Base-by-base conservation (phyloP, 2,888 invertebrate species). In the Alviniconcha strummeri region DNA sequence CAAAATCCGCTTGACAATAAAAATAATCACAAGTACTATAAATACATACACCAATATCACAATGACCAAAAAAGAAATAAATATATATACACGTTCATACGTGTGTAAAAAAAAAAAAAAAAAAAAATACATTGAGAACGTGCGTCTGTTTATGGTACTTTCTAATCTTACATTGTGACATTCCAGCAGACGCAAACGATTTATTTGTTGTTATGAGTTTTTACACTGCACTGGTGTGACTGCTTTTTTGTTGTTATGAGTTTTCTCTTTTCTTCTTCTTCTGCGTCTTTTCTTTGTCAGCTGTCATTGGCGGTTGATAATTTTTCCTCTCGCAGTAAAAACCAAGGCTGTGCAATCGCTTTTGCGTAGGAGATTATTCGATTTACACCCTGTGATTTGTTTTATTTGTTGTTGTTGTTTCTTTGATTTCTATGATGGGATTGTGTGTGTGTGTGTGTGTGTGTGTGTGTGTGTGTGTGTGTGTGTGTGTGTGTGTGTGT, bases 291-390 rank as follows among this genome's bases (percentile, higher is more conserved):
- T 13, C 64, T 64, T 15, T 36, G 13, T 36, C 36, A 36, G 36
- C 1, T 36, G 36, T 36, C 36, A 36, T 36, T 36, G 36, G 36
- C 3, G 36, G 36, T 36, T 36, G 36, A 36, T 36, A 0, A 36
- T 15, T 77, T 56, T 56, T 77, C 67, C 17, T n/a, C 52, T 74
- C 19, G 60, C 13, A 13, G 1, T 71, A 36, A 85, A 71, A 85
- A 56, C 36, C 64, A 81, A 57, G 81, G 11, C 64, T 64, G 64
- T 9, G 4, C 11, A 64, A 3, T 64, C 64, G 15, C 64, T 64
- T 64, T 64, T 9, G 9, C 15, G 9, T 64, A 64, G 15, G 9
- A 64, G 1, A 64, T 64, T 52, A 84, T 69, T 76, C 67, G 55
- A 55, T 71, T 60, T 80, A n/a, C 57, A 19, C 52, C 15, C 64